Percentiles rank a stretch among this genome's conserved stretches.
phyloP scores from a whole-genome alignment of 2,797 vertebrate genomes.

The Halcyon smyrnensis region DNA sequence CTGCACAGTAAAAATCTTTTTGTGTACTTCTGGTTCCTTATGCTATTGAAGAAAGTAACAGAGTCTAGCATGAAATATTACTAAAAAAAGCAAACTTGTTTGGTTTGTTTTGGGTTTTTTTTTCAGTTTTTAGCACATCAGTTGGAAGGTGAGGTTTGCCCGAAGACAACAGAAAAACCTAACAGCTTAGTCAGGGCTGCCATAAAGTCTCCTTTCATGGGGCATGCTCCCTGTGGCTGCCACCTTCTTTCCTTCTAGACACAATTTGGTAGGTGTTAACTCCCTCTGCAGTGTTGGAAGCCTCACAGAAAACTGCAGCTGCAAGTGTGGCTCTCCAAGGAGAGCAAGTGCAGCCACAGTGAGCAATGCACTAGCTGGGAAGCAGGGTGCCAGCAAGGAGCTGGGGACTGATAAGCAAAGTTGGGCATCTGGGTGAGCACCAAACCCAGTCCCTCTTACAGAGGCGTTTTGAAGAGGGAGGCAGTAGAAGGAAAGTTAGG shows the following conservation, averaged over 20 bases:
- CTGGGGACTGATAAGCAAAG: background rate
- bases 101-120: too few species aligned
- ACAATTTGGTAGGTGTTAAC: background rate
- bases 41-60: background rate
- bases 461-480: background rate
- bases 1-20: background rate
- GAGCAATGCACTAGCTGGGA: rapidly evolving
- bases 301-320: background rate
- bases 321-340: background rate
- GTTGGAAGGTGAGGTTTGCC: background rate
- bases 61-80: background rate
- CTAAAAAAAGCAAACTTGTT: background rate
- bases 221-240: background rate
- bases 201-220: rapidly evolving
- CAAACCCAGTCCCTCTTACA: background rate
- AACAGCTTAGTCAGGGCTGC: background rate
- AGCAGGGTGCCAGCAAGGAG: background rate
- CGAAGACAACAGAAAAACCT: background rate
- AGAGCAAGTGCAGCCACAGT: background rate
- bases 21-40: background rate
- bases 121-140: background rate
- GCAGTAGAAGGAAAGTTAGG: background rate
- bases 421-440: background rate
- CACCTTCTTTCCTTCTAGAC: background rate
- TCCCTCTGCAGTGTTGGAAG: background rate